A percentile compares a stretch with the other conserved stretches of the same genome.
These are phyloP conservation scores for Sinocyclocheilus rhinocerous DNA, from an alignment of 2,113 vertebrate genomes.

Conservation along the genomic window DNA sequence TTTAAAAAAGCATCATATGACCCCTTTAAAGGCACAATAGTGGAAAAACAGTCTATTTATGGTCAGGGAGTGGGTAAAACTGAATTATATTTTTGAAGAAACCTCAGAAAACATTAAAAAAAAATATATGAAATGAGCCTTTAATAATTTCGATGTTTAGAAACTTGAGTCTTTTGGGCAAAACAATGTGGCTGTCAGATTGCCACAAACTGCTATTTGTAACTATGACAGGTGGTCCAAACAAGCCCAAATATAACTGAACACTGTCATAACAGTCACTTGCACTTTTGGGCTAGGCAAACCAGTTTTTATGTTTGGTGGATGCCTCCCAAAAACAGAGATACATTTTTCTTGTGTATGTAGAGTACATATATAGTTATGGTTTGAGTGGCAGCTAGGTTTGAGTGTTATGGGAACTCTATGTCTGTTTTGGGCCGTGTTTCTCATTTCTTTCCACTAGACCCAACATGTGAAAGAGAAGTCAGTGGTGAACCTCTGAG, in stretches of 20 bases:
- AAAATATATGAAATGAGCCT: too few species aligned
- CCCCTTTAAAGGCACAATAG: too few species aligned
- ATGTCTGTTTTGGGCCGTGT: slow-evolving; percentile 8
- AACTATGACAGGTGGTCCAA: slow-evolving; percentile 18
- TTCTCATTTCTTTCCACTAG: slow-evolving; percentile 15
- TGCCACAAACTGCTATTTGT: slow-evolving; percentile 2
- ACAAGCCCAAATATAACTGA: neutral
- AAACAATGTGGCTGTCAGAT: neutral
- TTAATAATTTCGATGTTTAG: neutral
- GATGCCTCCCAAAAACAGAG: neutral
- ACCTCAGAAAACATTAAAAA: too few species aligned
- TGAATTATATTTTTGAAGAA: neutral
- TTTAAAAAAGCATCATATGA: too few species aligned
- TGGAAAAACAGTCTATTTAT: neutral
- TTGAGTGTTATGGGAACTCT: neutral
- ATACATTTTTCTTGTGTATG: neutral
- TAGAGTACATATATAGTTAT: slow-evolving; percentile 21
- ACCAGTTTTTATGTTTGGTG: slow-evolving; percentile 7
- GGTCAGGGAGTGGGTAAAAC: too few species aligned
- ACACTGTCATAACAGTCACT: neutral
- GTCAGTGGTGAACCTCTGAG: slow-evolving; percentile 26
- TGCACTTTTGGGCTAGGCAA: neutral
- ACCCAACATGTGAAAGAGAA: neutral
- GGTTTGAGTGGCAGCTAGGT: slow-evolving; percentile 2
- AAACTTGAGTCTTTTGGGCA: neutral